Base-by-base conservation (phyloP, 2,113 vertebrate species). In the Miniopterus natalensis region DNA sequence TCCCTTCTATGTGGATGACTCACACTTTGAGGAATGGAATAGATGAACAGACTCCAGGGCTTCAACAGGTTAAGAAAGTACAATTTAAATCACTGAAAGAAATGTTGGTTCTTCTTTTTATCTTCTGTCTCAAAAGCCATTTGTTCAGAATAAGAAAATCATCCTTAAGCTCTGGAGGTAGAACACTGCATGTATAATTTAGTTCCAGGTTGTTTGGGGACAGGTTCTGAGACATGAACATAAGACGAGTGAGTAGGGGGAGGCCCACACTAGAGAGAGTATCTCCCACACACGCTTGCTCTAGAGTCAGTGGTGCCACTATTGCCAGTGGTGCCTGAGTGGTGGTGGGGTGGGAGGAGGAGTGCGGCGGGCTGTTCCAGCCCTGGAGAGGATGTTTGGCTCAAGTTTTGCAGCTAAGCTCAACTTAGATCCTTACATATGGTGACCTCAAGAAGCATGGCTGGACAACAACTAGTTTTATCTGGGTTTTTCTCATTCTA, bases 91-190 rank as follows among this genome's bases (percentile, higher is more conserved):
- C n/a, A 51, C 4, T 8, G 45, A 57, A 59, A 78, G 61, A 86
- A 79, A 47, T 59, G 53, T 31, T 51, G 55, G 70, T 45, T 11
- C 27, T 45, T 78, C 8, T 49, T 59, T 55, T 83, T 29, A 47
- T 55, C 78, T 73, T 83, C 29, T 92, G 57, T 96, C 55, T 95
- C 93, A 73, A 83, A 85, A 88, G 40, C 49, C 90, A 11, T 89
- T 73, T 21, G 12, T 63, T 95, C 13, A 84, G 36, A 87, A 61
- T 78, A 83, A 93, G 78, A 85, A 94, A 91, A 31, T 36, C 0
- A 65, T 85, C 27, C 78, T 57, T 17, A 66, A 31, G 42, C n/a
- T 94, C 53, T 47, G 59, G 29, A 73, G 79, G 79, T 20, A 59
- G 15, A 57, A 27, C 2, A 3, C 42, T 73, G 13, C 15, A 2